Conservation (phyloP, 2,113 vertebrate species). For the Antigone vipio region DNA sequence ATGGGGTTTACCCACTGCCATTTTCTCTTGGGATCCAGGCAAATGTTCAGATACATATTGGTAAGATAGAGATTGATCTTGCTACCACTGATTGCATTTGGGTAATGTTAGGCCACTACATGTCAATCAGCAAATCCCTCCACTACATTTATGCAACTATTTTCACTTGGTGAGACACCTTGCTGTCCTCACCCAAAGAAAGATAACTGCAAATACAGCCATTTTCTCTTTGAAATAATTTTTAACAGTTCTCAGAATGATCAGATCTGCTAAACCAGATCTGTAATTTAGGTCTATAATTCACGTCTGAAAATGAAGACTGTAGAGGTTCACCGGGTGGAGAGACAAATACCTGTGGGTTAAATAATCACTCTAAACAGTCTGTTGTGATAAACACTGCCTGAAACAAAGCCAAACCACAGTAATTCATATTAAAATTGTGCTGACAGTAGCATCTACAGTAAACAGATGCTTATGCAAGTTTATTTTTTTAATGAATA, state of each 20-base stretch:
- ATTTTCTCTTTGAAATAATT: background rate
- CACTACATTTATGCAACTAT: background rate
- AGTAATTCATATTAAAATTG: background rate
- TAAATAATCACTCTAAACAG: background rate
- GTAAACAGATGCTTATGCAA: background rate
- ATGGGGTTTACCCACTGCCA: background rate
- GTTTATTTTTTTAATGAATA: background rate
- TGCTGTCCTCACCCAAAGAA: background rate
- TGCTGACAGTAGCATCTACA: background rate
- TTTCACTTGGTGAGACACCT: background rate
- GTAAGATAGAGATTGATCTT: background rate
- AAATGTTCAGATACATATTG: background rate
- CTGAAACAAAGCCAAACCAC: background rate
- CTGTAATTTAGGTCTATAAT: background rate
- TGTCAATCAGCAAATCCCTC: background rate
- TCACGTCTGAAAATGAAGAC: background rate
- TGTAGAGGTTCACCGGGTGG: background rate
- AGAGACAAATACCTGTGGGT: background rate
- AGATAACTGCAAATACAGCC: background rate
- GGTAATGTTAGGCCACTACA: background rate
- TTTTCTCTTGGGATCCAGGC: background rate
- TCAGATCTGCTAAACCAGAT: background rate
- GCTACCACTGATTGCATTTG: background rate
- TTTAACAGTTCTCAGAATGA: background rate
- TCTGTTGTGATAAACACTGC: background rate